A percentile compares a stretch with the other conserved stretches of the same genome.
These are phyloP conservation scores for Brachyalestes nurse DNA, from an alignment of 2,797 vertebrate genomes.

Conservation along the genomic window DNA sequence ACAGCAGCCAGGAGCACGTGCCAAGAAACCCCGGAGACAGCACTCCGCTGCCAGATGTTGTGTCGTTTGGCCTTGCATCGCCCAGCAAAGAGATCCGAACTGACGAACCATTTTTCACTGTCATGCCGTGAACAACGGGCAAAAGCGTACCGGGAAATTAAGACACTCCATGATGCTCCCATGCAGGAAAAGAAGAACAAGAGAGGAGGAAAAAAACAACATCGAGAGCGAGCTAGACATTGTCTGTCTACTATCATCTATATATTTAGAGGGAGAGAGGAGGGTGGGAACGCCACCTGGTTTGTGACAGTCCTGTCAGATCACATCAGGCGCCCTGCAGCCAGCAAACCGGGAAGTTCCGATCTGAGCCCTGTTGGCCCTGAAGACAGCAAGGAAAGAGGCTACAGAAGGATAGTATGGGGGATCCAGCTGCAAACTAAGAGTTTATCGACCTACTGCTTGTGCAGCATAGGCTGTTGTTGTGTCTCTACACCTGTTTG, in stretches of 20 bases:
- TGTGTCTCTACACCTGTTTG: conserved; percentile 32
- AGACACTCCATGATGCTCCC: conserved; percentile 53
- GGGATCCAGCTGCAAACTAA: conserved; percentile 40
- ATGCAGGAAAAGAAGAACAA: conserved; percentile 48
- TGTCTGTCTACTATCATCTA: conserved; percentile 42
- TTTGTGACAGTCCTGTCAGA: conserved; percentile 59
- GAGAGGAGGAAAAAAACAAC: conserved; percentile 27
- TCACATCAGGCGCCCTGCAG: conserved; percentile 43
- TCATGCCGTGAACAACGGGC: conserved; percentile 61
- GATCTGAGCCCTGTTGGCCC: conserved; percentile 38
- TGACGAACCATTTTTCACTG: conserved; percentile 70
- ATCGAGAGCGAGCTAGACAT: conserved; percentile 28
- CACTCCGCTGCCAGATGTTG: conserved; percentile 66
- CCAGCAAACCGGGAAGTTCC: conserved; percentile 36
- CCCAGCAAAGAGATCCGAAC: conserved; percentile 61
- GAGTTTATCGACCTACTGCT: conserved; percentile 37
- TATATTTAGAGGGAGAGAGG: conserved; percentile 50
- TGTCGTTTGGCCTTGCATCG: conserved; percentile 59
- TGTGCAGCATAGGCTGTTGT: conserved; percentile 29
- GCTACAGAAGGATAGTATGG: conserved; percentile 33
- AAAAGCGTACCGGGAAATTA: conserved; percentile 61
- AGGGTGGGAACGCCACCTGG: conserved; percentile 57
- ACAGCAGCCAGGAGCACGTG: conserved; percentile 58
- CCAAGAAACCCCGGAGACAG: conserved; percentile 63
- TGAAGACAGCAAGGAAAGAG: conserved; percentile 8